These are phyloP conservation scores for Pedionomus torquatus DNA, from an alignment of 2,113 vertebrate genomes.

Conservation along the genomic window DNA sequence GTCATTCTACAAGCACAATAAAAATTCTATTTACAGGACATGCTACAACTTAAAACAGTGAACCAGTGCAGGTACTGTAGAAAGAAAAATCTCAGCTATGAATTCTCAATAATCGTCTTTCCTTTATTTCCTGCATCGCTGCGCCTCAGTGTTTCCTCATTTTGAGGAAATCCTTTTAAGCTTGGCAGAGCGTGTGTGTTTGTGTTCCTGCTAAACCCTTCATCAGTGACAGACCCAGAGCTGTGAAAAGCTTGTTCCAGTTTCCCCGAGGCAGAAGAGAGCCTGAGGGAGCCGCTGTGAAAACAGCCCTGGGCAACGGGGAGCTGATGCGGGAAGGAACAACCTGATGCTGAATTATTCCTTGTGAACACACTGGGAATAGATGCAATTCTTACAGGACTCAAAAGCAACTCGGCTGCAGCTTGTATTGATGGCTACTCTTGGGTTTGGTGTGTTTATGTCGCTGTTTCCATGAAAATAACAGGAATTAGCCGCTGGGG, in stretches of 20 bases:
- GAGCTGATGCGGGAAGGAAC: not conserved
- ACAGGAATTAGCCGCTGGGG: not conserved
- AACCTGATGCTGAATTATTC: not conserved
- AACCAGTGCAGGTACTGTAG: not conserved
- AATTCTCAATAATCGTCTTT: not conserved
- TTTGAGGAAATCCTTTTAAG: not conserved
- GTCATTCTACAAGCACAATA: not conserved
- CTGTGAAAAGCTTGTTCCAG: not conserved
- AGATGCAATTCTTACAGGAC: not conserved
- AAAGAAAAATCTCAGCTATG: not conserved
- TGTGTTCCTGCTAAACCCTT: not conserved
- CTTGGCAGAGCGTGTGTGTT: not conserved
- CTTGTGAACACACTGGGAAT: not conserved
- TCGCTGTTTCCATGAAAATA: not conserved
- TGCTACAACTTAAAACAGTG: not conserved
- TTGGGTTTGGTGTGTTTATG: not conserved
- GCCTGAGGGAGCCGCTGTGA: not conserved
- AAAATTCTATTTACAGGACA: not conserved
- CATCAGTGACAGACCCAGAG: not conserved
- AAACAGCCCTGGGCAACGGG: not conserved
- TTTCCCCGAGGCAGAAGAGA: not conserved
- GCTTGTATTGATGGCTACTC: not conserved
- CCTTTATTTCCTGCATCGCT: not conserved
- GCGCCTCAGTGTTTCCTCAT: not conserved
- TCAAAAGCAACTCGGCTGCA: not conserved